Evolutionary conservation across 2,888 invertebrate species (phyloP).

Genomic region (Pediacus dermestoides): DNA sequence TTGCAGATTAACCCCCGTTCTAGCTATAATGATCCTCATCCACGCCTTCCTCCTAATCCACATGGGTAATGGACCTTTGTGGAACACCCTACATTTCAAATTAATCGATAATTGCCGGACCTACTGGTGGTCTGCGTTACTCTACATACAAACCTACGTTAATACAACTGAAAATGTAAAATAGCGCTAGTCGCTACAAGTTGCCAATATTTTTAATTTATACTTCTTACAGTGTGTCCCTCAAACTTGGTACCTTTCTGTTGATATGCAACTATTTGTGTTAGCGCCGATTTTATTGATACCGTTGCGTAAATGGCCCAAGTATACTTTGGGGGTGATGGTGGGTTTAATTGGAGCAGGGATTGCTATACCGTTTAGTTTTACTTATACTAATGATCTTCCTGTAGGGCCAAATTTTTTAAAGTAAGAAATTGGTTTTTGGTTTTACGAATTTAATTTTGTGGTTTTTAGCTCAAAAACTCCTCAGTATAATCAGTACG

Average conservation of each 20-base stretch:
- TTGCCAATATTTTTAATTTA: too few relatives aligned
- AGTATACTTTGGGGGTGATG: not conserved
- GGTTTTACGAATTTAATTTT: conserved; percentile 1
- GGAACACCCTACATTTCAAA: conserved; percentile 29
- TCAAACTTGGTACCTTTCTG: conserved; percentile 6
- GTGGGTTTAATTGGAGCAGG: not conserved
- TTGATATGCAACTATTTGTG: conserved; percentile 26
- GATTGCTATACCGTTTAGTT: conserved; percentile 7
- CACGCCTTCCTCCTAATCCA: conserved; percentile 10
- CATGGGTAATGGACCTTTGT: conserved; percentile 34
- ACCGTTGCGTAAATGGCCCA: conserved; percentile 5
- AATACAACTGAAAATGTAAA: conserved; percentile 1
- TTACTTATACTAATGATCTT: conserved; percentile 10
- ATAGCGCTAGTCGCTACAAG: too few relatives aligned
- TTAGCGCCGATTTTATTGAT: conserved; percentile 18
- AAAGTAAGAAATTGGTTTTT: not conserved
- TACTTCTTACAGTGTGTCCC: conserved; percentile 4
- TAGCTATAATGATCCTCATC: conserved; percentile 14
- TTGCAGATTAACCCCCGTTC: conserved; percentile 42
- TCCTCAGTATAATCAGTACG: not conserved
- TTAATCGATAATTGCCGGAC: conserved; percentile 39
- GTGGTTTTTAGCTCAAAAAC: not conserved
- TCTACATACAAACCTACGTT: conserved; percentile 53
- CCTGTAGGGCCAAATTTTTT: too few relatives aligned
- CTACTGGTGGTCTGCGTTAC: conserved; percentile 52